Base-by-base conservation (phyloP, 2,797 vertebrate genomes). In the Pygocentrus nattereri region DNA sequence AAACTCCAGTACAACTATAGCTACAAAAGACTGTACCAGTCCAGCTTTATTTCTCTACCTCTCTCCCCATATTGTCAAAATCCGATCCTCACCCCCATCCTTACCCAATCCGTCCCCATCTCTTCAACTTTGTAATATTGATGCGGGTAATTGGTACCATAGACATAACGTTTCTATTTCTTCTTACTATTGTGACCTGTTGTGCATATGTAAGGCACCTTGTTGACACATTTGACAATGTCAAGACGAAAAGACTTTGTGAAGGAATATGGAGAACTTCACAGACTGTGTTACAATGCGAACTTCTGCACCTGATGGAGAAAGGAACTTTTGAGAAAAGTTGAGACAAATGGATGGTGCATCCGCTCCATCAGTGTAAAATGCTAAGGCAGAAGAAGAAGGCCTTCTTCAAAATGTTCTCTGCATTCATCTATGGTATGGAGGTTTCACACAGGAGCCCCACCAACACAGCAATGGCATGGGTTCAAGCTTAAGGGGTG, bases 111-210 rank as follows among this genome's bases (percentile, higher is more conserved):
- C 62, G 84, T 90, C 74, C 82, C 80, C 89, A 88, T 88, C 81
- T 87, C 81, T 88, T 87, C 88, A 91, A 92, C 91, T 92, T 89
- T 89, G 81, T 88, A 86, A 92, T 95, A 96, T 89, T 93, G 92
- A 98, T 97, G 97, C 96, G 96, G 97, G 96, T 97, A 95, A 94
- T 91, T 92, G 94, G 94, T 94, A 94, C 95, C 95, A 93, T 94
- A 94, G 93, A 94, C 92, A 94, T 94, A 94, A 94, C 89, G 92
- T 96, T 95, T 96, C 93, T 93, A 92, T 93, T 94, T 94, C 93
- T 94, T 93, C 94, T 96, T 95, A 96, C 95, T 95, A 92, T 94
- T 94, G 93, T 95, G 94, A 88, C 93, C 95, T 93, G 93, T 95
- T 93, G 93, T 95, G 95, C 93, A 92, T 88, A 95, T 89, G 93